These are phyloP conservation scores for Pteronura brasiliensis DNA, from an alignment of 2,113 vertebrate species.

Conservation along the genomic window DNA sequence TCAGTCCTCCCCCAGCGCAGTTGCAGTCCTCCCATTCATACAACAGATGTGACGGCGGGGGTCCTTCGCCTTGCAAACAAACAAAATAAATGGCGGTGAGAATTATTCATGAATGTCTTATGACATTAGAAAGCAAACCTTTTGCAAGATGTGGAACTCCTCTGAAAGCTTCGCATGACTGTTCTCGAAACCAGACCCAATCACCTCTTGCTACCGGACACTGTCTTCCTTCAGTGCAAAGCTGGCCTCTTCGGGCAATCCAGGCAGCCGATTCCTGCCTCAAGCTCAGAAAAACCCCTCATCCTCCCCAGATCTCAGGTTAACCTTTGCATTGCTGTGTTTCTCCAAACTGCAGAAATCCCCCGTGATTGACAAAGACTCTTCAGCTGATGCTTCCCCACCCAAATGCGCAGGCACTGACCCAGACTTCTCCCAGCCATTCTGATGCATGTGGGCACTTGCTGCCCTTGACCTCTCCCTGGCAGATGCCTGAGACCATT, in stretches of 20 bases:
- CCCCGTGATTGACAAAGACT: neutral
- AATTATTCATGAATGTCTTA: neutral
- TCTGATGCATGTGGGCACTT: neutral
- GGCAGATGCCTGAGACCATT: neutral
- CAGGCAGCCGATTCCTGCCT: neutral
- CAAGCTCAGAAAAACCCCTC: neutral
- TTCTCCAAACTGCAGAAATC: neutral
- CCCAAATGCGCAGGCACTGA: neutral
- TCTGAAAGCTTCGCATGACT: neutral
- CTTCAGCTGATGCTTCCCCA: neutral
- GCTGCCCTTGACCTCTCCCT: neutral
- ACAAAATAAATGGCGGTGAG: neutral
- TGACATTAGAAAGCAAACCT: constrained; percentile 20
- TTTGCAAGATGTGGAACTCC: neutral
- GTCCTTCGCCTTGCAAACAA: constrained; percentile 22
- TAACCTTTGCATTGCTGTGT: neutral
- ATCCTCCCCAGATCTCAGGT: neutral
- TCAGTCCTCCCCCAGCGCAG: neutral
- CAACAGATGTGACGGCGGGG: neutral
- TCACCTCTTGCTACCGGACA: neutral
- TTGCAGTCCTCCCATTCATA: neutral
- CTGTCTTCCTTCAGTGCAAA: neutral
- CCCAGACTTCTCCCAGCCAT: neutral
- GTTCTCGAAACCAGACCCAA: neutral
- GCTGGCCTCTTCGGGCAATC: neutral